Evolutionary conservation across 2,797 vertebrate species (phyloP), one percentile per base, ranked within the genome.

Genomic region (Tragelaphus eurycerus): DNA sequence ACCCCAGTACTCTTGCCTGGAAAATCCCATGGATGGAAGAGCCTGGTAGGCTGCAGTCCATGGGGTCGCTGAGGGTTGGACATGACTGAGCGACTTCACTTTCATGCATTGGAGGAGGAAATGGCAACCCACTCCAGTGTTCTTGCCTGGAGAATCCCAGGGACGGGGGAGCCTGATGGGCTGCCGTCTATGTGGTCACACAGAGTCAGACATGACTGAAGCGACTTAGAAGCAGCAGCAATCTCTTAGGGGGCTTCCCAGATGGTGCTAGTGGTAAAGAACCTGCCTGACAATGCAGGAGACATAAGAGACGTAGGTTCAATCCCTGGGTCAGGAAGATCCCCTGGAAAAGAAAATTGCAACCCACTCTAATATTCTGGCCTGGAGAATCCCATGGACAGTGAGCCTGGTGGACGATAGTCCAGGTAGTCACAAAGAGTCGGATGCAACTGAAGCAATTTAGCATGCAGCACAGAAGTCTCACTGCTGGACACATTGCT

Each of bases 401-500:
- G 67, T 23, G 5, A 71, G 34, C 34, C 67, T 71, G 34, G 67
- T 0, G 0, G 67, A 38, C 3, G 1, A 23, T 19, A 12, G 34
- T 71, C 67, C 19, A 23, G 38, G 67, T 19, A 38, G 19, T 38
- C 0, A 1, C 67, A 71, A 38, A 71, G 10, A 38, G 67, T 71
- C 2, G 1, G 19, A 71, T 5, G 38, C 5, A 38, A 2, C 67
- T 38, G 19, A 71, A 38, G 67, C 0, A 0, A 13, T 38, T 38
- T 23, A 38, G 34, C 3, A 71, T 2, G 34, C 10, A 71, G 34
- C 19, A 38, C 34, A 23, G 19, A 71, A 71, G 7, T 23, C 67
- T 71, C 67, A 23, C 19, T 71, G 10, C 67, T 71, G 67, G 67
- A 34, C 19, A 13, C 38, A 3, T 71, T 38, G 34, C 6, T 38